Evolutionary conservation across 2,113 vertebrate species (phyloP).

Genomic region (Macrotus californicus): DNA sequence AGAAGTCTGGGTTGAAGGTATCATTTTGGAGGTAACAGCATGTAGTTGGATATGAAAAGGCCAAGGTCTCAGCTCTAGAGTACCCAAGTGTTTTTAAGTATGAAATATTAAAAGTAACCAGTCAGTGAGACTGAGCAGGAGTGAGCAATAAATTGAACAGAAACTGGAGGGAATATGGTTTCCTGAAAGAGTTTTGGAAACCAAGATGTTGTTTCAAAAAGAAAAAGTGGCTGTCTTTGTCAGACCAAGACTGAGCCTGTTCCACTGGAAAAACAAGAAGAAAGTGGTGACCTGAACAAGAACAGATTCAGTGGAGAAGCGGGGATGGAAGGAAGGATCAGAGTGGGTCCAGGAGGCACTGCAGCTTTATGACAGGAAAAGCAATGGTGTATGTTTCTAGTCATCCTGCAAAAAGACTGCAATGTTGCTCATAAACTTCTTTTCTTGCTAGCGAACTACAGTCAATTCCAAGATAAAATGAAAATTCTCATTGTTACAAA

Average conservation of each 20-base stretch:
- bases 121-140: background rate
- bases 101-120: background rate
- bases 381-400: background rate
- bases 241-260: background rate
- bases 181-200: background rate
- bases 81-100: background rate
- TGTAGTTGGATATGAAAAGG: background rate
- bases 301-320: background rate
- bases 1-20: background rate
- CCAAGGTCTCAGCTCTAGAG: background rate
- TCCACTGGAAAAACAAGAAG: background rate
- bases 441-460: background rate
- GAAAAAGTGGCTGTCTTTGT: background rate
- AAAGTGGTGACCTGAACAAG: background rate
- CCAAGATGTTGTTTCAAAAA: background rate
- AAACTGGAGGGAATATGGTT: background rate
- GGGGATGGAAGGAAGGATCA: background rate
- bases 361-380: background rate
- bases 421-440: background rate
- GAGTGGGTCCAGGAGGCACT: background rate
- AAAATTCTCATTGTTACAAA: background rate
- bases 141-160: background rate
- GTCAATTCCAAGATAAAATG: background rate
- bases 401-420: background rate
- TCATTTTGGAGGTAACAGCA: background rate